Percentiles rank a stretch among this genome's conserved stretches.
These are phyloP conservation scores for Drosophila mojavensis DNA, from an alignment of 1,140 invertebrate genomes.

Conservation along the genomic window DNA sequence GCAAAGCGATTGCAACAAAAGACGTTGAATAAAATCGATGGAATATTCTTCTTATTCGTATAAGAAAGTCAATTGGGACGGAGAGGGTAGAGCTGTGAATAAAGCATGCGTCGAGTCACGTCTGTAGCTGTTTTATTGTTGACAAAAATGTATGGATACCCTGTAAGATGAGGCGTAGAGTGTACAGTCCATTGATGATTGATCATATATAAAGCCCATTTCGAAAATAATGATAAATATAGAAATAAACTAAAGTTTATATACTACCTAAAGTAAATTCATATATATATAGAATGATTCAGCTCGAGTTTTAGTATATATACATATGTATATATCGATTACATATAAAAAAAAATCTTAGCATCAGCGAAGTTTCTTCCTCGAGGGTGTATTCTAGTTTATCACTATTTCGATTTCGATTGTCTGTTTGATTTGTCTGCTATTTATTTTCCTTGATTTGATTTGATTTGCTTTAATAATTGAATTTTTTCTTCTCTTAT, in stretches of 20 bases:
- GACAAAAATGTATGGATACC: slow-evolving; percentile 23
- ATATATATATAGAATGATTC: too few species aligned
- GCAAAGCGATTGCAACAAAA: not conserved
- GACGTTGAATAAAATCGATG: not conserved
- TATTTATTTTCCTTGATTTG: slow-evolving; percentile 22
- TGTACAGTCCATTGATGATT: too few species aligned
- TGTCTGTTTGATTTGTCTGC: not conserved
- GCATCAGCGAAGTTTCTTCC: not conserved
- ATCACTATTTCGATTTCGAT: not conserved
- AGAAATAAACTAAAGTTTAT: too few species aligned
- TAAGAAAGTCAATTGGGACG: not conserved
- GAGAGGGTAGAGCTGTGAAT: not conserved
- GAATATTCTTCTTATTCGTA: not conserved
- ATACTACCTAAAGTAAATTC: too few species aligned
- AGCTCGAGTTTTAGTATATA: too few species aligned
- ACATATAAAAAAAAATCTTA: too few species aligned
- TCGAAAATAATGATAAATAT: too few species aligned
- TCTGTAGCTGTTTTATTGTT: slow-evolving; percentile 21
- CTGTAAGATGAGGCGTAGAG: too few species aligned
- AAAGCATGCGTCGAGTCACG: slow-evolving; percentile 16
- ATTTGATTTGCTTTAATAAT: slow-evolving; percentile 15
- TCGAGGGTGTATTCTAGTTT: not conserved
- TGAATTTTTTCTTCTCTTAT: slow-evolving; percentile 2
- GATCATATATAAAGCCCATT: too few species aligned
- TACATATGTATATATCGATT: too few species aligned